Evolutionary conservation across 1,140 invertebrate species (phyloP), one percentile per base, ranked within the genome.

Genomic region (Diachasma alloeum): DNA sequence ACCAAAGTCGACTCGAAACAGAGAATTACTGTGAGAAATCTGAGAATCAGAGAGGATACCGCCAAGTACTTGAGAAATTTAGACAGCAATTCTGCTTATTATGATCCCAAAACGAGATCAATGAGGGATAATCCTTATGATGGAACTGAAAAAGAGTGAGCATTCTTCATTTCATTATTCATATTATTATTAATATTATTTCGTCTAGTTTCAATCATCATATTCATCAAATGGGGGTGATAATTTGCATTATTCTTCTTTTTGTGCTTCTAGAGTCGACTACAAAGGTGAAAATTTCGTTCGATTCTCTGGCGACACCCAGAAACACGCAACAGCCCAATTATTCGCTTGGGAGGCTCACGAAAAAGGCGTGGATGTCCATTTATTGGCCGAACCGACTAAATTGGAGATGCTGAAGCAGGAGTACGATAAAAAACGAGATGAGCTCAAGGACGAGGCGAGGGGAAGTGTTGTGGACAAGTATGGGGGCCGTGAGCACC

Each of bases 1-100:
- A 98, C 97, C 59, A 99, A 99, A 92, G 97, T 99, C 5, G 99
- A 99, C 84, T 98, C 96, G 0, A 99, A 99, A 89, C 98, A 99
- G 87, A 93, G 98, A 82, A 99, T 99, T 85, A 99, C 97, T 31
- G 98, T 99, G 0, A 90, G 99, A 84, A 99, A 99, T 92, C 90
- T 99, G 76, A 92, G 99, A 84, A 99, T 99, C 79, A 91, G 99
- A 81, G 98, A 99, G 91, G 99, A 99, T 87, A 99, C 97, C 0
- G 98, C 98, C 0, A 99, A 99, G 90, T 99, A 99, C 91, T 90
- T 99, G 59, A 91, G 98, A 59, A 99, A 99, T 90, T 91, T 99
- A 77, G 97, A 99, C 91, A 94, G 96, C 0, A 98, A 98, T 86
- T 99, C 98, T 0, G 98, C 98, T 0, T 99, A 99, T 88, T 99